Evolutionary conservation across 1,140 invertebrate genomes (phyloP).

Genomic region (Pygmarrhopalites habei): DNA sequence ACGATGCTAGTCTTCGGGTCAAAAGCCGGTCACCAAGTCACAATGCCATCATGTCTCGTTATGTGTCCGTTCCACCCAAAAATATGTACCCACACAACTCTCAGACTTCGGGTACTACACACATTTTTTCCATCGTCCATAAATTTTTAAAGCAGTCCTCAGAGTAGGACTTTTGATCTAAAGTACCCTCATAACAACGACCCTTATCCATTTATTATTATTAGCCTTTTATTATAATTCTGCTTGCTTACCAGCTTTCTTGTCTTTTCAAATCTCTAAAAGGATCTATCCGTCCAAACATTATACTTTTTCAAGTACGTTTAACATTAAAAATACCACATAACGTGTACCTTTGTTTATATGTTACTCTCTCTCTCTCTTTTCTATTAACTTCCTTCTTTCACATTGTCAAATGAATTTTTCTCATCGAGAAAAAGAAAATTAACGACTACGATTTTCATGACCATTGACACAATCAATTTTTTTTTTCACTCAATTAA

Average conservation of each 20-base stretch:
- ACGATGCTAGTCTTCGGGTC: not conserved
- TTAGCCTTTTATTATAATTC: not conserved
- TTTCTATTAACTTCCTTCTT: too few species aligned
- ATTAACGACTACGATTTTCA: too few species aligned
- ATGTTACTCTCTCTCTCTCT: too few species aligned
- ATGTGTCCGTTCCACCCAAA: constrained; percentile 6
- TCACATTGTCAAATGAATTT: too few species aligned
- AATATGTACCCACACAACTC: constrained; percentile 10
- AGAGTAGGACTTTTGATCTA: not conserved
- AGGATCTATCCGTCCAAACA: not conserved
- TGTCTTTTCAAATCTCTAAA: too few species aligned
- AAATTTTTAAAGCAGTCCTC: constrained; percentile 6
- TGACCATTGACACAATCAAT: too few species aligned
- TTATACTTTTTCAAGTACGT: not conserved
- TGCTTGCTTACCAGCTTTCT: not conserved
- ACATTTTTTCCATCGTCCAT: constrained; percentile 10
- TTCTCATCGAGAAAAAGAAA: too few species aligned
- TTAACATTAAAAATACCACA: not conserved
- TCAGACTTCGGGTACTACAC: constrained; percentile 8
- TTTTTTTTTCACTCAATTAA: too few species aligned
- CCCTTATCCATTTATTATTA: not conserved
- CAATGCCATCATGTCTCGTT: not conserved
- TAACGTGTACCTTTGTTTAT: too few species aligned
- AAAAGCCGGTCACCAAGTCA: constrained; percentile 3
- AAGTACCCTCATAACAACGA: not conserved